Percentiles rank a stretch among this genome's conserved stretches.
Evolutionary conservation across 1,140 invertebrate genomes (phyloP).

Genomic region (Aporrectodea caliginosa): DNA sequence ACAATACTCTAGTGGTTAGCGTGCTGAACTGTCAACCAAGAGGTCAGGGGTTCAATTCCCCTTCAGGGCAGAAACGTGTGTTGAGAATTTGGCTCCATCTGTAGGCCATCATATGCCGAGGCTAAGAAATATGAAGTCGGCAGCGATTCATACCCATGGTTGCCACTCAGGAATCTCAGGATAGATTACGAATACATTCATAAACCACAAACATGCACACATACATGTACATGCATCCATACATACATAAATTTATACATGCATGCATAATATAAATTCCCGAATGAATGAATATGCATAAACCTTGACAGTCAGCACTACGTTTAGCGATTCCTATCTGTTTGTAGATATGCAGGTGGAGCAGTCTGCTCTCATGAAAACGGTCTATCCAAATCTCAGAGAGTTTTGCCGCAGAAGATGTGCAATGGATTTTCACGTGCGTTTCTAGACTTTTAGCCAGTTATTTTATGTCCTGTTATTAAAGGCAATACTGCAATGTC

Average conservation of each 20-base stretch:
- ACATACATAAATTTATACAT: neutral
- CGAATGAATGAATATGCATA: neutral
- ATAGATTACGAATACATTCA: neutral
- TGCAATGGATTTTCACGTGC: constrained; percentile 57
- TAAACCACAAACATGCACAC: too few species aligned
- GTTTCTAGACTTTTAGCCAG: neutral
- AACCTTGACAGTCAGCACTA: neutral
- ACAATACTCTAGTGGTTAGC: too few species aligned
- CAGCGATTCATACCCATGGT: too few species aligned
- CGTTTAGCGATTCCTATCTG: neutral
- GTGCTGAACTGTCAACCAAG: too few species aligned
- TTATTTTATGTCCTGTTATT: neutral
- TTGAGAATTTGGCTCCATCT: too few species aligned
- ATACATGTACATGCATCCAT: too few species aligned
- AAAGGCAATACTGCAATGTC: neutral
- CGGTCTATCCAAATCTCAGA: constrained; percentile 44
- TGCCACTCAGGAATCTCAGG: neutral
- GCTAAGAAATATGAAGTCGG: too few species aligned
- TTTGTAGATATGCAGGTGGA: constrained; percentile 47
- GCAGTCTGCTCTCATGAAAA: constrained; percentile 41
- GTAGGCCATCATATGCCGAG: too few species aligned
- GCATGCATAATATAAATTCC: neutral
- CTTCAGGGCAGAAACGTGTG: too few species aligned
- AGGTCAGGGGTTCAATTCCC: too few species aligned
- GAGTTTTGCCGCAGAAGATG: constrained; percentile 45